Percentiles rank a stretch among this genome's conserved stretches.
Evolutionary conservation across 1,140 invertebrate species (phyloP).

Genomic region (Drosophila simulans): DNA sequence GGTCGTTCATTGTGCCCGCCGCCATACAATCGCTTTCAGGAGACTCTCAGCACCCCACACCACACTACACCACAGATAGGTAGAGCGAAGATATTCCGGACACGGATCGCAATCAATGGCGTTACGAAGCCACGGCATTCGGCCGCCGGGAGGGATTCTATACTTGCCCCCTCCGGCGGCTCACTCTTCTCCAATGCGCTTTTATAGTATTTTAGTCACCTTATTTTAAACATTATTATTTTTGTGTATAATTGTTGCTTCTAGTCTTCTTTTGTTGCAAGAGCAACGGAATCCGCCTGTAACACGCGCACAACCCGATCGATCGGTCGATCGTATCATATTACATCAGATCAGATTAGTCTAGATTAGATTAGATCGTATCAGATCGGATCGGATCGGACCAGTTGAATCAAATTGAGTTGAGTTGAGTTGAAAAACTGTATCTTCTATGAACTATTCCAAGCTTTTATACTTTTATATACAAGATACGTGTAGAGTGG

Average conservation of each 20-base stretch:
- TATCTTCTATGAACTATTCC: conserved; percentile 76
- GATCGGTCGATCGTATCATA: conserved; percentile 32
- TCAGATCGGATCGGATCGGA: conserved; percentile 46
- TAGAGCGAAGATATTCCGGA: conserved; percentile 39
- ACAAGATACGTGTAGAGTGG: conserved; percentile 71
- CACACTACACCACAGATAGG: background rate
- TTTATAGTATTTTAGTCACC: conserved; percentile 83
- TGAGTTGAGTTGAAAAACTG: conserved; percentile 55
- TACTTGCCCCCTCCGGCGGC: conserved; percentile 30
- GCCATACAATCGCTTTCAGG: conserved; percentile 70
- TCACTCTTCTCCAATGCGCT: conserved; percentile 77
- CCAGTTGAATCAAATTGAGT: conserved; percentile 47
- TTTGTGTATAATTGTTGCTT: conserved; percentile 84
- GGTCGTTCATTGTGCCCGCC: conserved; percentile 68
- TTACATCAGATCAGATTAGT: conserved; percentile 16
- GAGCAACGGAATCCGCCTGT: conserved; percentile 79
- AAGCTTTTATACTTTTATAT: conserved; percentile 83
- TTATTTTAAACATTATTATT: conserved; percentile 83
- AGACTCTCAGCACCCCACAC: conserved; percentile 62
- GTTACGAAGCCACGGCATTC: conserved; percentile 71
- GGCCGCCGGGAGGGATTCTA: conserved; percentile 56
- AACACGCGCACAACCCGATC: conserved; percentile 58
- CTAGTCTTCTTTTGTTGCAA: conserved; percentile 84
- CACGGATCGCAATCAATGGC: conserved; percentile 68
- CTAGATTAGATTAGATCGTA: conserved; percentile 28